Evolutionary conservation across 2,113 vertebrate species (phyloP), one percentile per base, ranked within the genome.

Genomic region (Podarcis cretensis): DNA sequence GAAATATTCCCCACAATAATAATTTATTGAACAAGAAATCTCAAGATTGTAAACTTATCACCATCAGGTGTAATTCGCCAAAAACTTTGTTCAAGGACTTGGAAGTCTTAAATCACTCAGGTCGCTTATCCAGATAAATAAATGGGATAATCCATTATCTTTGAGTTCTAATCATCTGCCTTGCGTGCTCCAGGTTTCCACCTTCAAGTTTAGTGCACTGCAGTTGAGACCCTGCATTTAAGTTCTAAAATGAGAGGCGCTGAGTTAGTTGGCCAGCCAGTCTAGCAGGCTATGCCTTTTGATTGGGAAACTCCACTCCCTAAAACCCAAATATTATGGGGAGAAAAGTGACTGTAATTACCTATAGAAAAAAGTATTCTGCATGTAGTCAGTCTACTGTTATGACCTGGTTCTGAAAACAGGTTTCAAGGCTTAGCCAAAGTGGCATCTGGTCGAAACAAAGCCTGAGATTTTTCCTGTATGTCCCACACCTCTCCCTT

Each of bases 61-160:
- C 21, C 77, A 81, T 88, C 14, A 25, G 21, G 81, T 84, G 90
- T 79, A 89, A 81, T 87, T 93, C 93, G 71, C 90, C 94, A 93
- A 9, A 94, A 94, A 85, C 87, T 89, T 94, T 87, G 90, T 83
- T 73, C 73, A 91, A 91, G 69, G 40, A 94, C 90, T 88, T 91
- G 74, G 89, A 94, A 91, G 92, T 37, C 35, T 94, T 94, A 95
- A 93, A 81, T 93, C 88, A 85, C 86, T 48, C 86, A 83, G 84
- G 87, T 77, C 81, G 91, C 78, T 85, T 89, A 91, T 87, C 81
- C 90, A 89, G 80, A 93, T 94, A 93, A 89, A 94, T 81, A 32
- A 93, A 82, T 43, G 81, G 82, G 93, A 93, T 91, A 85, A 92
- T 89, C 88, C 88, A 84, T 75, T 63, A 84, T 91, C 93, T 95